Evolutionary conservation across 2,113 vertebrate genomes (phyloP), one percentile per base, ranked within the genome.

Genomic region (Ceuthmochares aereus): DNA sequence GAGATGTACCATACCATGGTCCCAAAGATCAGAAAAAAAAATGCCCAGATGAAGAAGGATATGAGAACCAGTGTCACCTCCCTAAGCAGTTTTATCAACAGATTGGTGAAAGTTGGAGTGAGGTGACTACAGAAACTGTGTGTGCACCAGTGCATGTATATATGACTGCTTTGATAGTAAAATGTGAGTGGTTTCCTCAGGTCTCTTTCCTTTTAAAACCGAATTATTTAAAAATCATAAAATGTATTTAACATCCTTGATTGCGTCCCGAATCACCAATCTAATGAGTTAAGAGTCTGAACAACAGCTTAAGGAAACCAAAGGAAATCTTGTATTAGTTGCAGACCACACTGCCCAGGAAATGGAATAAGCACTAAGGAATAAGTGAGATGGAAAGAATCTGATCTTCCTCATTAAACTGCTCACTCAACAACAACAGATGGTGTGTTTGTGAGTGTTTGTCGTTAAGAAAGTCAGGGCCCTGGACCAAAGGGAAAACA

Each of bases 401-500:
- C 64, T 93, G 72, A 96, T 89, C 54, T 55, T 94, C 75, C 84
- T 94, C 93, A 91, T 93, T 91, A 88, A 93, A 94, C 68, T 94
- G 75, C 63, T 97, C 68, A 30, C 42, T 92, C 88, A 88, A 43
- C 68, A 90, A 77, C 67, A 94, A 89, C 95, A 96, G 90, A 94
- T 94, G 95, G 88, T 86, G 56, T 60, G 88, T 85, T 83, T 90
- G 87, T 0, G 2, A 95, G 64, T 93, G 90, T 96, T 96, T 94
- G 88, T 73, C 10, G 5, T 68, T 74, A 91, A 84, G 83, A 72
- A 94, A 94, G 90, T 86, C 91, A 70, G 47, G 84, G 83, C 92
- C 74, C 83, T 84, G 60, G 95, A 94, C 87, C 86, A 95, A 94
- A 90, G 72, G 76, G 79, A 95, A 96, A 92, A 92, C 88, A 86